phyloP scores from a whole-genome alignment of 2,888 invertebrate genomes.

The Corythucha ciliata region DNA sequence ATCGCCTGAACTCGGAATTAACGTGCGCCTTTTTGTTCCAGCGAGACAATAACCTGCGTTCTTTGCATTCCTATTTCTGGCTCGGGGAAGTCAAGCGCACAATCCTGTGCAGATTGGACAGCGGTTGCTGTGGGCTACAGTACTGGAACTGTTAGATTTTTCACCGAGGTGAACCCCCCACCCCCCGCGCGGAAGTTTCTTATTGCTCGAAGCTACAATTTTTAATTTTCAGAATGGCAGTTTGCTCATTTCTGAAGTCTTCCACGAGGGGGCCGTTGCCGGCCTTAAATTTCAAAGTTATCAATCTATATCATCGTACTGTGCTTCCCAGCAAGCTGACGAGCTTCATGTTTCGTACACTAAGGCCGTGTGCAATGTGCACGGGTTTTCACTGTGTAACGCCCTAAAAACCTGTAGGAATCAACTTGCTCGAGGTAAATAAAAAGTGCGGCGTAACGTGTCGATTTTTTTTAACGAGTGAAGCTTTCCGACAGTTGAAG shows the following conservation, averaged over 20 bases:
- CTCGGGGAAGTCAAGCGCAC: slow-evolving; percentile 45
- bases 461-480: too few relatives aligned
- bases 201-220: neutral
- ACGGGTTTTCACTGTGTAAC: slow-evolving; percentile 69
- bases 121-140: slow-evolving; percentile 79
- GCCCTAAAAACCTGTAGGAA: slow-evolving; percentile 67
- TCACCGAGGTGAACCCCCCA: slow-evolving; percentile 76
- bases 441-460: neutral
- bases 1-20: neutral
- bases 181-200: neutral
- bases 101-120: slow-evolving; percentile 74
- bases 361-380: slow-evolving; percentile 61
- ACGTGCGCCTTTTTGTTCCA: slow-evolving; percentile 31
- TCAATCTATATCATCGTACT: slow-evolving; percentile 44
- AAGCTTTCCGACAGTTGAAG: slow-evolving; percentile 50
- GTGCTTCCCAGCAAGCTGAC: slow-evolving; percentile 46
- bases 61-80: slow-evolving; percentile 47
- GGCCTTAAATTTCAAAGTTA: slow-evolving; percentile 70
- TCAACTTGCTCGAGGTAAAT: slow-evolving; percentile 66
- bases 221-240: slow-evolving; percentile 53
- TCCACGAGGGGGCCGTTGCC: slow-evolving; percentile 71
- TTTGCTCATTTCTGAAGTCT: slow-evolving; percentile 68
- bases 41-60: slow-evolving; percentile 46
- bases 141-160: slow-evolving; percentile 77
- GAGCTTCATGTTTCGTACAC: slow-evolving; percentile 68